A percentile compares a stretch with the other conserved stretches of the same genome.
Evolutionary conservation across 2,113 vertebrate genomes (phyloP).

Genomic region (Austrofundulus limnaeus): DNA sequence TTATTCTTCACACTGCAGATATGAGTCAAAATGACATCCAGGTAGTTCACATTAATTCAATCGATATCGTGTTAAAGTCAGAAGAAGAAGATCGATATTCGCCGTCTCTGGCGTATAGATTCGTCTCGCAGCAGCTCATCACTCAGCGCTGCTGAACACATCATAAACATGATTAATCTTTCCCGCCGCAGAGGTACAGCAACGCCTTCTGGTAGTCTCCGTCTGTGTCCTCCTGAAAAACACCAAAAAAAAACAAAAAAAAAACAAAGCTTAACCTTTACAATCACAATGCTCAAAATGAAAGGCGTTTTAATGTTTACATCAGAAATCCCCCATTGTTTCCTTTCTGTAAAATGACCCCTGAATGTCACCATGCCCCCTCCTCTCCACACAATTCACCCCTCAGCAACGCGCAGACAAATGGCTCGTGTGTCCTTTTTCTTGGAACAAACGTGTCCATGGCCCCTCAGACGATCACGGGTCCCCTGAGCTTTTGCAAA

Average conservation of each 20-base stretch:
- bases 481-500: background rate
- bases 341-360: background rate
- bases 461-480: background rate
- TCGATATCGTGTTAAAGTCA: conserved; percentile 38
- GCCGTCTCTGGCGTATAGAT: conserved; percentile 20
- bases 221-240: conserved; percentile 85
- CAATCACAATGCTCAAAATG: background rate
- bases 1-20: background rate
- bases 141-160: conserved; percentile 27
- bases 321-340: background rate
- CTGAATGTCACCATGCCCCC: background rate
- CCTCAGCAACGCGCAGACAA: conserved; percentile 11
- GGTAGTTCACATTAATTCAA: conserved; percentile 37
- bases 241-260: background rate
- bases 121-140: conserved; percentile 41
- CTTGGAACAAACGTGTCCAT: background rate
- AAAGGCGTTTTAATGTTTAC: background rate
- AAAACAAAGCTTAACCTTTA: background rate
- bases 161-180: conserved; percentile 78
- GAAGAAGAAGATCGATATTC: conserved; percentile 44
- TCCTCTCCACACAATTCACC: conserved; percentile 27
- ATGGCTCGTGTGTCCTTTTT: background rate
- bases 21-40: conserved; percentile 23
- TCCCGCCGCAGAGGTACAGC: conserved; percentile 89
- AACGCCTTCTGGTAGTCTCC: conserved; percentile 93